phyloP scores from a whole-genome alignment of 2,797 vertebrate species.

The Streptopelia turtur region DNA sequence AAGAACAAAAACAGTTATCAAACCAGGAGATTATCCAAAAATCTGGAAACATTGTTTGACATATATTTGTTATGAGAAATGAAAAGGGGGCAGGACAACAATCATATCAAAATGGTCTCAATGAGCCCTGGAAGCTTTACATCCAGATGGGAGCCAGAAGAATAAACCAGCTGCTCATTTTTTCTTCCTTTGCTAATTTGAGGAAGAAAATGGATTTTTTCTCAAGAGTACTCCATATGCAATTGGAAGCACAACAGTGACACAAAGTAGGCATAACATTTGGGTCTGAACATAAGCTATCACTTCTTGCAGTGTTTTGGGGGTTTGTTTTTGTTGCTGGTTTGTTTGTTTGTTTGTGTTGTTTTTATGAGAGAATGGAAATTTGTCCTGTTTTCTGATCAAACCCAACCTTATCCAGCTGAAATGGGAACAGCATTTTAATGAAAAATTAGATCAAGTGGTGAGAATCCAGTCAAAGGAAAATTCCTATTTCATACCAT shows the following conservation, averaged over 20 bases:
- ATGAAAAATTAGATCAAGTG: background rate
- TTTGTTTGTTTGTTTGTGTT: background rate
- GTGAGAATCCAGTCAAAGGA: background rate
- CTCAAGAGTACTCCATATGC: background rate
- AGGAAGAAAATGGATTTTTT: constrained; percentile 8
- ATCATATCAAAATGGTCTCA: background rate
- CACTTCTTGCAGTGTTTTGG: background rate
- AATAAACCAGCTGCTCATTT: background rate
- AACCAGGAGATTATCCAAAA: background rate
- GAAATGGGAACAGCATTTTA: background rate
- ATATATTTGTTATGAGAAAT: background rate
- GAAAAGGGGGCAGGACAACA: background rate
- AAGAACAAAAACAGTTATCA: background rate
- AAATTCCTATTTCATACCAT: background rate
- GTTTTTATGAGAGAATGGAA: background rate
- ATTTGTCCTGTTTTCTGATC: background rate
- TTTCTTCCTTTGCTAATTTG: background rate
- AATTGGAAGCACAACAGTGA: background rate
- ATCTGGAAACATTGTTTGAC: background rate
- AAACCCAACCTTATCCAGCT: background rate
- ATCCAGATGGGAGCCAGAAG: background rate
- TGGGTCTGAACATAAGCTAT: background rate
- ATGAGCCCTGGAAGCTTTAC: background rate
- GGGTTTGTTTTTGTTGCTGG: background rate
- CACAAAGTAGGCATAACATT: background rate